These are phyloP conservation scores for Cacoxenus indagator DNA, from an alignment of 2,888 invertebrate genomes.

Conservation along the genomic window DNA sequence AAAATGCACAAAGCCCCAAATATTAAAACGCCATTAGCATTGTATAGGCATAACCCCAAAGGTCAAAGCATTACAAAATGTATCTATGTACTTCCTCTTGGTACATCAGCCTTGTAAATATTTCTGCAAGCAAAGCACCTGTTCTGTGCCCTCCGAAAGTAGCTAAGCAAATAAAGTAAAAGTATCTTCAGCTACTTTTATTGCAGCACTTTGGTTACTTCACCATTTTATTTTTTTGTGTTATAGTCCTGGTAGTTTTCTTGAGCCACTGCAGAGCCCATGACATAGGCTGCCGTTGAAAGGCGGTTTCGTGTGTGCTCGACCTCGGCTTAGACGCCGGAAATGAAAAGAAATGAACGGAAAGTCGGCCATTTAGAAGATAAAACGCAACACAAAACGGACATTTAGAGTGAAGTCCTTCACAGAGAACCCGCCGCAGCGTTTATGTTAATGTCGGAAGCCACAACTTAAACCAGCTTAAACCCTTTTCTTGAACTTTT, in stretches of 20 bases:
- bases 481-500: neutral
- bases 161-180: neutral
- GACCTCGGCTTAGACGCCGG: neutral
- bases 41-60: neutral
- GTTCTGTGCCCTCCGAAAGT: neutral
- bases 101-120: neutral
- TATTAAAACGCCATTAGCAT: neutral
- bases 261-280: neutral
- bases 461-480: neutral
- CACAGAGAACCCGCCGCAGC: neutral
- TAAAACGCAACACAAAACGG: neutral
- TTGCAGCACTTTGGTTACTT: neutral
- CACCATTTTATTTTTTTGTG: neutral
- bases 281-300: neutral
- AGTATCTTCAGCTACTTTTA: neutral
- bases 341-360: conserved; percentile 11
- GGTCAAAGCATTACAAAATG: neutral
- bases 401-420: neutral
- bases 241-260: neutral
- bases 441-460: conserved; percentile 1
- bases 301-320: neutral
- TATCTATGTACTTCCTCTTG: neutral
- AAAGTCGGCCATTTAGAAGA: conserved; percentile 8
- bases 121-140: neutral
- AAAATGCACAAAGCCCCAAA: neutral